Evolutionary conservation across 2,113 vertebrate genomes (phyloP).

Genomic region (Euleptes europaea): DNA sequence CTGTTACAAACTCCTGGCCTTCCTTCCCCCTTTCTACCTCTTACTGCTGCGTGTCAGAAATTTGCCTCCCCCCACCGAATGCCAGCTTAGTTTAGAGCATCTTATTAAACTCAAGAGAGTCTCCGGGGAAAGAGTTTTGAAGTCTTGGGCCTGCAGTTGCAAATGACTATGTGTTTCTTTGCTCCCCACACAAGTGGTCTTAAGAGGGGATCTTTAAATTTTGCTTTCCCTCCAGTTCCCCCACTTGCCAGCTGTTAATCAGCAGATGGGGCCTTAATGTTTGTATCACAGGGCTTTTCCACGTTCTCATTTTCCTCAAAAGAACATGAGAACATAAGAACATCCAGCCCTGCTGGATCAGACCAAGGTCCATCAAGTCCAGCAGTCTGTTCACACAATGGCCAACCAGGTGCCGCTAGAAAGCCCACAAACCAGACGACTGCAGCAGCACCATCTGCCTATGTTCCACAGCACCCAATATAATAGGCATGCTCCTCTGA

Average conservation of each 20-base stretch:
- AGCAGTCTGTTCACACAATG: too few species aligned
- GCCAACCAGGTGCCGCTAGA: too few species aligned
- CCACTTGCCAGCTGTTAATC: background rate
- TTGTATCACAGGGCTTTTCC: background rate
- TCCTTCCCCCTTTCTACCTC: background rate
- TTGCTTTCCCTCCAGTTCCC: background rate
- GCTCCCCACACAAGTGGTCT: background rate
- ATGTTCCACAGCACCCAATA: too few species aligned
- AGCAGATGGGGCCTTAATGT: too few species aligned
- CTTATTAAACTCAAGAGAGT: background rate
- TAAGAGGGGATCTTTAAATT: background rate
- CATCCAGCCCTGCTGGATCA: too few species aligned
- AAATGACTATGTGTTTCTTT: background rate
- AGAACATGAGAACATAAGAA: too few species aligned
- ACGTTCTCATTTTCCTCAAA: too few species aligned
- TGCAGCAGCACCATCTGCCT: too few species aligned
- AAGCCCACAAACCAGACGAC: too few species aligned
- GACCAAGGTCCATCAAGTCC: too few species aligned
- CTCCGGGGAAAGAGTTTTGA: background rate
- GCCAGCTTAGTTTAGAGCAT: background rate
- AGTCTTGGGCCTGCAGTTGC: background rate
- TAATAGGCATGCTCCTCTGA: too few species aligned
- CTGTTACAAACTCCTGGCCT: background rate
- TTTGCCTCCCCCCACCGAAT: background rate
- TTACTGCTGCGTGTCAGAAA: too few species aligned